These are phyloP conservation scores for Podabrus alpinus DNA, from an alignment of 2,888 invertebrate species.

Conservation along the genomic window DNA sequence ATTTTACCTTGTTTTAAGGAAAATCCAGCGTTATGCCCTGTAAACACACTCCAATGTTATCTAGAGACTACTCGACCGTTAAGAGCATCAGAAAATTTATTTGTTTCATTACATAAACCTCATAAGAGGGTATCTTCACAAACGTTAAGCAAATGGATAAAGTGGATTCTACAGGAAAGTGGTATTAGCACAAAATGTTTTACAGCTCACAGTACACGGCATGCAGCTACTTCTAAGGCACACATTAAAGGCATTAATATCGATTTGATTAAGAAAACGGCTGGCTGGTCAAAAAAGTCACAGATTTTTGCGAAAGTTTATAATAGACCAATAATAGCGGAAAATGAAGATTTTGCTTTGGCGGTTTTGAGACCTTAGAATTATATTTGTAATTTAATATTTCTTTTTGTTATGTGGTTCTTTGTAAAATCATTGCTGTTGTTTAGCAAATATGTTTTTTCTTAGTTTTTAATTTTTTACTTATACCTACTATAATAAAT, in stretches of 20 bases:
- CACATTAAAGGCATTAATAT: conserved; percentile 30
- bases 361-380: too few relatives aligned
- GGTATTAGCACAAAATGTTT: conserved; percentile 34
- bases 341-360: not conserved
- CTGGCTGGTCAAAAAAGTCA: conserved; percentile 33
- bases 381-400: too few relatives aligned
- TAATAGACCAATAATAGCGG: conserved; percentile 21
- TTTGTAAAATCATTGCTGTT: too few relatives aligned
- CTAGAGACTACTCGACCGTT: conserved; percentile 16
- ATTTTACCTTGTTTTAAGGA: conserved; percentile 25
- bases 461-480: too few relatives aligned
- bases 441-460: too few relatives aligned
- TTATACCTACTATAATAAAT: too few relatives aligned
- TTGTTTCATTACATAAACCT: conserved; percentile 33
- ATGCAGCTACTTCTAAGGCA: conserved; percentile 35
- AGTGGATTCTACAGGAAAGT: conserved; percentile 19
- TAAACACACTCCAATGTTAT: conserved; percentile 16
- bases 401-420: too few relatives aligned
- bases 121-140: conserved; percentile 27
- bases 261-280: conserved; percentile 32
- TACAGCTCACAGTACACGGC: conserved; percentile 21
- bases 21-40: conserved; percentile 25
- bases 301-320: conserved; percentile 34
- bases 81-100: conserved; percentile 17
- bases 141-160: conserved; percentile 36